Conservation (phyloP, 2,888 invertebrate species). For the Mimachlamys varia region DNA sequence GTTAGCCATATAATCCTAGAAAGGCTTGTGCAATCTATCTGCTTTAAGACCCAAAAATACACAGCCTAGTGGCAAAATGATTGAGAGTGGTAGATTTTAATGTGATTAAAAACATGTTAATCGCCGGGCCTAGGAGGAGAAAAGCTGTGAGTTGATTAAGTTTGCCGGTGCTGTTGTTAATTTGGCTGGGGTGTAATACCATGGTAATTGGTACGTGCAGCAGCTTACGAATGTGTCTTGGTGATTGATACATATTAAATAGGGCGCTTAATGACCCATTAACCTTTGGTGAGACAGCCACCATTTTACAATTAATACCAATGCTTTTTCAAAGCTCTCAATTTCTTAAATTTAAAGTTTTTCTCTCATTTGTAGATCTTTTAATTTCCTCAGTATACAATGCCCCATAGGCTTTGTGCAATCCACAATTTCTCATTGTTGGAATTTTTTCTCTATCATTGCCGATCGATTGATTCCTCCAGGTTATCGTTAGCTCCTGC, state of each 20-base stretch:
- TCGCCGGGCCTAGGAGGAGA: neutral
- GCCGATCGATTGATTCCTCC: neutral
- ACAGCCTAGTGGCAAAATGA: slow-evolving; percentile 6
- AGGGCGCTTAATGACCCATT: neutral
- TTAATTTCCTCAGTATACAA: neutral
- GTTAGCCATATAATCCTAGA: slow-evolving; percentile 17
- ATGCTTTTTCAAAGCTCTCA: neutral
- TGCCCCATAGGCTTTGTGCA: neutral
- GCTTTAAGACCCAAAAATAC: slow-evolving; percentile 31
- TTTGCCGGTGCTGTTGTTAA: slow-evolving; percentile 18
- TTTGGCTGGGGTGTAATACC: slow-evolving; percentile 15
- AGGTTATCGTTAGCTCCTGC: slow-evolving; percentile 1
- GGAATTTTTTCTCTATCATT: neutral
- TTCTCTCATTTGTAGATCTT: slow-evolving; percentile 30
- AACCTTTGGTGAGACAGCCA: slow-evolving; percentile 2
- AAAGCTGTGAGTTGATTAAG: slow-evolving; percentile 9
- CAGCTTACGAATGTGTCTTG: neutral
- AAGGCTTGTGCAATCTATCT: slow-evolving; percentile 8
- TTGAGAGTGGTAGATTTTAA: slow-evolving; percentile 17
- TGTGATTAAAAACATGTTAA: slow-evolving; percentile 34
- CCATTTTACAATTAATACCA: slow-evolving; percentile 25
- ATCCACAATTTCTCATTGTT: neutral
- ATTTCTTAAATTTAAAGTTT: neutral
- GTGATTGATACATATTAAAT: slow-evolving; percentile 2
- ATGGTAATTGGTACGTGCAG: neutral